Evolutionary conservation across 2,113 vertebrate species (phyloP).

Genomic region (Motacilla tschutschensis): DNA sequence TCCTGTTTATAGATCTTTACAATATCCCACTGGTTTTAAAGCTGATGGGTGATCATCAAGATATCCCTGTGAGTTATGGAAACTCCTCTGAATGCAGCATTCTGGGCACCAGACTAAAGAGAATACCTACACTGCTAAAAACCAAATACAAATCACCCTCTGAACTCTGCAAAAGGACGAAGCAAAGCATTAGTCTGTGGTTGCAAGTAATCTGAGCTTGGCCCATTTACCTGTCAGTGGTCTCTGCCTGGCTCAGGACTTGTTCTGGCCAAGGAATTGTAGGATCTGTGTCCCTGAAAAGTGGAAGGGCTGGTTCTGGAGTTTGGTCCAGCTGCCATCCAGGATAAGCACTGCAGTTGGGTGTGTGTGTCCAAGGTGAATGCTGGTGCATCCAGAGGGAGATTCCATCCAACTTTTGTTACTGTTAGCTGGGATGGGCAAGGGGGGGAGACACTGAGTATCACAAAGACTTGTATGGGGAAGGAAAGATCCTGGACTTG

Average conservation of each 20-base stretch:
- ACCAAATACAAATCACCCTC: neutral
- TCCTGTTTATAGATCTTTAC: neutral
- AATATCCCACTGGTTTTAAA: neutral
- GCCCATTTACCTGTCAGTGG: fast-evolving
- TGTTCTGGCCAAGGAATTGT: neutral
- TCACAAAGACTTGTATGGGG: neutral
- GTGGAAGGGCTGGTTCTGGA: fast-evolving
- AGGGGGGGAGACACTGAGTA: neutral
- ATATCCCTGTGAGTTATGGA: fast-evolving
- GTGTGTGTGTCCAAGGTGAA: no score
- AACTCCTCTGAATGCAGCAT: neutral
- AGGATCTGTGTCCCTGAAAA: neutral
- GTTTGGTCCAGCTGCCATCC: neutral
- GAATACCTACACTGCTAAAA: neutral
- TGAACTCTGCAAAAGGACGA: neutral
- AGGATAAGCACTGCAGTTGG: neutral
- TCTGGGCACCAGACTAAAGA: neutral
- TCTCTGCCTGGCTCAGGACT: neutral
- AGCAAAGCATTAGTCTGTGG: neutral
- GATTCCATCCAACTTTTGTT: neutral
- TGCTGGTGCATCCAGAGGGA: neutral
- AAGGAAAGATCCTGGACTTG: neutral
- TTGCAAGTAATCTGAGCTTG: neutral
- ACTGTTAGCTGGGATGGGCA: neutral
- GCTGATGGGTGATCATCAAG: neutral